phyloP scores from a whole-genome alignment of 1,140 invertebrate species.

The Hormaphis cornu region DNA sequence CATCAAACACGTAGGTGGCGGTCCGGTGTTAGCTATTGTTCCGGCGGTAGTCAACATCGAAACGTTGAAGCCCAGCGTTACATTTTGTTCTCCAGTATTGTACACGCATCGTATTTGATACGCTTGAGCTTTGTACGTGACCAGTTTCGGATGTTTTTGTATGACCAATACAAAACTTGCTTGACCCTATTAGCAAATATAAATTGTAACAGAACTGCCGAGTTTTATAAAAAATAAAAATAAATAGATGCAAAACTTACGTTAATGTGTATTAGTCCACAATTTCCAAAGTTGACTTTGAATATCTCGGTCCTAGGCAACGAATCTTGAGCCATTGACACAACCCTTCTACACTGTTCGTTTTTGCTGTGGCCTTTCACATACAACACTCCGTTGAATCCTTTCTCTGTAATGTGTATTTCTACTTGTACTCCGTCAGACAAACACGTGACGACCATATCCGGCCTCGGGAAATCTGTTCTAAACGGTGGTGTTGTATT shows the following conservation, averaged over 20 bases:
- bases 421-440: slow-evolving; percentile 85
- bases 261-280: slow-evolving; percentile 82
- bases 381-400: slow-evolving; percentile 84
- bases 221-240: too few species aligned
- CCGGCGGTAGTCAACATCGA: slow-evolving; percentile 90
- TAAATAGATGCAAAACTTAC: slow-evolving; percentile 50
- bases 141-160: slow-evolving; percentile 87
- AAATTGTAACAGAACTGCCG: background rate
- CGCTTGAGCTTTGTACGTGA: slow-evolving; percentile 88
- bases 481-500: background rate
- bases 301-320: slow-evolving; percentile 66
- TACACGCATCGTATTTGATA: slow-evolving; percentile 92
- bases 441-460: slow-evolving; percentile 77
- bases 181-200: slow-evolving; percentile 56
- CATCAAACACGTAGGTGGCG: slow-evolving; percentile 86
- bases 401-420: slow-evolving; percentile 64
- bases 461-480: slow-evolving; percentile 74
- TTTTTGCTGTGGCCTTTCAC: slow-evolving; percentile 92
- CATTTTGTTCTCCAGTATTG: slow-evolving; percentile 85
- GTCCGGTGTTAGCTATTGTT: slow-evolving; percentile 89
- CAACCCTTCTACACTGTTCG: slow-evolving; percentile 71
- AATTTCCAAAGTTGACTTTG: slow-evolving; percentile 83
- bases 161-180: slow-evolving; percentile 87
- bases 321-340: slow-evolving; percentile 59
- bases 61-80: slow-evolving; percentile 86